A percentile compares a stretch with the other conserved stretches of the same genome.
Evolutionary conservation across 2,888 invertebrate genomes (phyloP).

Genomic region (Trachelus stipa): DNA sequence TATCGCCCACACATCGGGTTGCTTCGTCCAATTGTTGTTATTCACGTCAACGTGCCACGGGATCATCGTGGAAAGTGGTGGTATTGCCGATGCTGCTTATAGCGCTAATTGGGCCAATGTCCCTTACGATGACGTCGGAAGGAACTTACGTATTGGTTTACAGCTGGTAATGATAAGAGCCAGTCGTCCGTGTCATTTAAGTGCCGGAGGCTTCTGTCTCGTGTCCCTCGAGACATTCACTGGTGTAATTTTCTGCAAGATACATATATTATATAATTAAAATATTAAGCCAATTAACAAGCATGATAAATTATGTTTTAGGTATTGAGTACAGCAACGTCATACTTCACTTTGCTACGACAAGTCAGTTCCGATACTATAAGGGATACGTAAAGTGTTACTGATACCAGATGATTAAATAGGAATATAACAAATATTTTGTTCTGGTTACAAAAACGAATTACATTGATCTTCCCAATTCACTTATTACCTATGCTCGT

Average conservation of each 20-base stretch:
- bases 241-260: conserved; percentile 12
- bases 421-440: too few relatives aligned
- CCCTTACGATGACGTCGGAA: conserved; percentile 6
- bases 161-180: conserved; percentile 33
- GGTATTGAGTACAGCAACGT: too few relatives aligned
- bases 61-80: conserved; percentile 24
- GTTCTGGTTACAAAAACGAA: too few relatives aligned
- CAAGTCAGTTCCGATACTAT: too few relatives aligned
- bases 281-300: too few relatives aligned
- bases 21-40: conserved; percentile 28
- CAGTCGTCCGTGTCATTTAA: conserved; percentile 30
- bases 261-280: too few relatives aligned
- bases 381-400: too few relatives aligned
- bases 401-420: too few relatives aligned
- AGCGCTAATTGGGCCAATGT: conserved; percentile 18
- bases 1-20: conserved; percentile 11
- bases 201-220: conserved; percentile 37
- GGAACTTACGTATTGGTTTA: conserved; percentile 26
- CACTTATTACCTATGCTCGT: too few relatives aligned
- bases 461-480: too few relatives aligned
- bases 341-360: too few relatives aligned
- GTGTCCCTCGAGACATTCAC: conserved; percentile 38
- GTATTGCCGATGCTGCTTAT: conserved; percentile 23
- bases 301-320: too few relatives aligned
- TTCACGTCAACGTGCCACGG: conserved; percentile 36